phyloP scores from a whole-genome alignment of 2,797 vertebrate species.

The Sternotherus odoratus region DNA sequence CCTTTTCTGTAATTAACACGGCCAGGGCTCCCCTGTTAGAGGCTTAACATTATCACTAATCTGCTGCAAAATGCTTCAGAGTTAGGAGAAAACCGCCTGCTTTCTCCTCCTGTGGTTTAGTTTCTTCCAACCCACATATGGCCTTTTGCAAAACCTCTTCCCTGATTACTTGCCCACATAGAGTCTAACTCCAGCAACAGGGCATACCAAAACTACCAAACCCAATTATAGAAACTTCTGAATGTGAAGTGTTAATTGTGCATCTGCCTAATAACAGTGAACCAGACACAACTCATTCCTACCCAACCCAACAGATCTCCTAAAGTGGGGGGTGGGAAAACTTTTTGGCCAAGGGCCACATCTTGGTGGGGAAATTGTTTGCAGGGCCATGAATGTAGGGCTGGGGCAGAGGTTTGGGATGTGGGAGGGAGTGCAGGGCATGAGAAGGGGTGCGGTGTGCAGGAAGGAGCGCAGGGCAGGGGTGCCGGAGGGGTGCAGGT shows the following conservation, averaged over 20 bases:
- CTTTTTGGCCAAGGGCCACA: too few relatives aligned
- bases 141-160: not conserved
- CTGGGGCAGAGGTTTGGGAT: too few relatives aligned
- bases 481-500: too few relatives aligned
- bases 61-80: not conserved
- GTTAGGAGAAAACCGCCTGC: not conserved
- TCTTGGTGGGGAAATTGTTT: too few relatives aligned
- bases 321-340: too few relatives aligned
- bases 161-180: not conserved
- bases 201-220: not conserved
- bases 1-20: not conserved
- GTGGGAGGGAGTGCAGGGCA: too few relatives aligned
- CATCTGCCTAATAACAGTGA: not conserved
- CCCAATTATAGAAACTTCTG: not conserved
- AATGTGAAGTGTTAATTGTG: not conserved
- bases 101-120: not conserved
- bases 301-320: too few relatives aligned
- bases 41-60: not conserved
- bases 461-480: too few relatives aligned
- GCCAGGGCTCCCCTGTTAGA: not conserved
- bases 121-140: not conserved
- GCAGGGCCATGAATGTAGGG: too few relatives aligned
- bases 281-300: not conserved
- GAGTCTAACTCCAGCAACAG: not conserved
- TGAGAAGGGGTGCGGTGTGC: too few relatives aligned